Conservation (phyloP, 2,888 invertebrate genomes). For the Scaeva pyrastri region DNA sequence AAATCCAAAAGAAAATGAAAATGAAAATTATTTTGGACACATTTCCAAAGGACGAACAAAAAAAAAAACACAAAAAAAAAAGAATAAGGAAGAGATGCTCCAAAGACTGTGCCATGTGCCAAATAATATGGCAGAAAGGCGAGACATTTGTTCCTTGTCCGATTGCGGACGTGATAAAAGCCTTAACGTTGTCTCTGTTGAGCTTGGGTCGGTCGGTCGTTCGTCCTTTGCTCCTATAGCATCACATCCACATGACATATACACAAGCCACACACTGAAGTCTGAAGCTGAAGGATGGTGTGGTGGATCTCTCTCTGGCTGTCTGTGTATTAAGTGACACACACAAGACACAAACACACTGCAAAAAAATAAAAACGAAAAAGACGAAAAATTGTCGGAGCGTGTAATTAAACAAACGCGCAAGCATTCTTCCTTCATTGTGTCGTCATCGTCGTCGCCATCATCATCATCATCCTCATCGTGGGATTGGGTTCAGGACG, state of each 20-base stretch:
- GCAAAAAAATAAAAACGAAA: background rate
- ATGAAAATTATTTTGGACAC: slow-evolving; percentile 37
- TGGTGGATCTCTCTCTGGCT: no score
- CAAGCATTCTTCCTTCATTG: slow-evolving; percentile 33
- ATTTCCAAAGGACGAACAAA: slow-evolving; percentile 2
- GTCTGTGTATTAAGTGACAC: slow-evolving; percentile 25
- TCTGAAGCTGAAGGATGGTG: slow-evolving; percentile 15
- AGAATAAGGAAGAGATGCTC: slow-evolving; percentile 7
- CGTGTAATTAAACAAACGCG: slow-evolving; percentile 66
- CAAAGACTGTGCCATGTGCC: slow-evolving; percentile 47
- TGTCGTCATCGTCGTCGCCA: slow-evolving; percentile 35
- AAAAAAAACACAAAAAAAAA: background rate
- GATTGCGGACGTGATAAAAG: slow-evolving; percentile 65
- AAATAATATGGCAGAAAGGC: slow-evolving; percentile 53
- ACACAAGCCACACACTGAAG: slow-evolving; percentile 15
- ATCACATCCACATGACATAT: background rate
- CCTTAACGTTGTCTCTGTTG: slow-evolving; percentile 41
- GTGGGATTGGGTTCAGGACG: background rate
- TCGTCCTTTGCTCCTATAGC: background rate
- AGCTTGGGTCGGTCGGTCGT: background rate
- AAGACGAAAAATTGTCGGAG: slow-evolving; percentile 34
- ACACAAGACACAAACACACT: background rate
- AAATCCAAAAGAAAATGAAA: background rate
- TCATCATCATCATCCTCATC: no score
- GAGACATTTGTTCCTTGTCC: slow-evolving; percentile 53